Evolutionary conservation across 2,888 invertebrate species (phyloP), one percentile per base, ranked within the genome.

Genomic region (Trachelus iudaicus): DNA sequence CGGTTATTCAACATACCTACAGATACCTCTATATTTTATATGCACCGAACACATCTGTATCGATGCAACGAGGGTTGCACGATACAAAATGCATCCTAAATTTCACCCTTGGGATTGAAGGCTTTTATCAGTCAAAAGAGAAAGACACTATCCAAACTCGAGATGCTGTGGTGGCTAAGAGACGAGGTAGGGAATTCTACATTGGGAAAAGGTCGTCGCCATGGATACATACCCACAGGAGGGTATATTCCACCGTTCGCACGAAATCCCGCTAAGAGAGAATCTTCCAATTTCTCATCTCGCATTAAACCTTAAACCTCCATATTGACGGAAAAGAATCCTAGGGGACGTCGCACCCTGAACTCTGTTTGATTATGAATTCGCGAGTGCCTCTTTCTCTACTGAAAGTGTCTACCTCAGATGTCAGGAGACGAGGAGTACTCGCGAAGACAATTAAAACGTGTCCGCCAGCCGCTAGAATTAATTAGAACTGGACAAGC

Each of bases 191-290:
- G 56, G 15, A 56, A 56, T 23, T 56, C 56, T 23, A 56, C 23
- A 56, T 56, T 56, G 56, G 23, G 68, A 40, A 75, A 75, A 82
- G 86, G 85, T 85, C 85, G 88, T 89, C 87, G 85, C 85, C 83
- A 89, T 86, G 88, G 82, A 83, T 85, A 89, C 85, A 78, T 56
- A 84, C 79, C 82, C 80, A 79, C 82, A 34, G 76, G 71, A 77
- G 78, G 83, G 76, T 76, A 73, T 81, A 83, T 83, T 82, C 78
- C 75, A 76, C 71, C 77, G 74, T 69, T 34, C 3, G 71, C 31
- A 71, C 71, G 31, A 71, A 71, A 34, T 71, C 71, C 33, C 71
- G 15, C 71, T 71, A 31, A 31, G 71, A 31, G 71, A 34, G 34
- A 34, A 31, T 30, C 69, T 34, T 71, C 71, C 31, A 34, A 71